These are phyloP conservation scores for Florisuga fusca DNA, from an alignment of 2,797 vertebrate genomes.

Conservation along the genomic window DNA sequence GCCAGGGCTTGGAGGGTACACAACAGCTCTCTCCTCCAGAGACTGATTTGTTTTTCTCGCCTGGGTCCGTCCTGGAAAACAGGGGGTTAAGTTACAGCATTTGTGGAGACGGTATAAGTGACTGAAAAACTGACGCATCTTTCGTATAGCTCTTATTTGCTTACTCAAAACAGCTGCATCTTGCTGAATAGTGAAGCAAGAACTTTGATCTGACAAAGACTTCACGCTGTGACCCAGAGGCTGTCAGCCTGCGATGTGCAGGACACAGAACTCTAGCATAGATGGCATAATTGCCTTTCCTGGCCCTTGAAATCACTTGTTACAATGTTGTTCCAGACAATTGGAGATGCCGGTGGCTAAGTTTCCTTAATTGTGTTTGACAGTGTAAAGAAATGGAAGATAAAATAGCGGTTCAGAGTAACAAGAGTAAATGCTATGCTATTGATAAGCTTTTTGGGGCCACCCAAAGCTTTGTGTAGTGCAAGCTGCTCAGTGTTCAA, in stretches of 20 bases:
- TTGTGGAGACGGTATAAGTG: not conserved
- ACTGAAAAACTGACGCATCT: not conserved
- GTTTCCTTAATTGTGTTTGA: not conserved
- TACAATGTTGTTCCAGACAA: not conserved
- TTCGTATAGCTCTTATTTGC: not conserved
- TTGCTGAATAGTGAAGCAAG: not conserved
- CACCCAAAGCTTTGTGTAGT: not conserved
- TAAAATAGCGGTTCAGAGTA: not conserved
- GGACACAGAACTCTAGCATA: not conserved
- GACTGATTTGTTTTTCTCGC: not conserved
- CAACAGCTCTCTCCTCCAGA: accelerated
- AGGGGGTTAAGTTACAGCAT: not conserved
- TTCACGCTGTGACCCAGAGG: not conserved
- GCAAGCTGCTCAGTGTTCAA: not conserved
- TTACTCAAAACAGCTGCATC: not conserved
- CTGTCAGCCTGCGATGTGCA: not conserved
- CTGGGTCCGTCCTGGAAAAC: not conserved
- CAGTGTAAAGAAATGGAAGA: not conserved
- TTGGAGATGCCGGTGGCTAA: not conserved
- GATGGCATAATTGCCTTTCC: not conserved
- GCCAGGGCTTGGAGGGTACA: not conserved
- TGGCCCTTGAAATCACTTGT: not conserved
- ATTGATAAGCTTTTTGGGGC: not conserved
- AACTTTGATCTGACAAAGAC: not conserved
- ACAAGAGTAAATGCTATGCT: not conserved